phyloP scores from a whole-genome alignment of 2,888 invertebrate genomes.

The Drosophila birchii region DNA sequence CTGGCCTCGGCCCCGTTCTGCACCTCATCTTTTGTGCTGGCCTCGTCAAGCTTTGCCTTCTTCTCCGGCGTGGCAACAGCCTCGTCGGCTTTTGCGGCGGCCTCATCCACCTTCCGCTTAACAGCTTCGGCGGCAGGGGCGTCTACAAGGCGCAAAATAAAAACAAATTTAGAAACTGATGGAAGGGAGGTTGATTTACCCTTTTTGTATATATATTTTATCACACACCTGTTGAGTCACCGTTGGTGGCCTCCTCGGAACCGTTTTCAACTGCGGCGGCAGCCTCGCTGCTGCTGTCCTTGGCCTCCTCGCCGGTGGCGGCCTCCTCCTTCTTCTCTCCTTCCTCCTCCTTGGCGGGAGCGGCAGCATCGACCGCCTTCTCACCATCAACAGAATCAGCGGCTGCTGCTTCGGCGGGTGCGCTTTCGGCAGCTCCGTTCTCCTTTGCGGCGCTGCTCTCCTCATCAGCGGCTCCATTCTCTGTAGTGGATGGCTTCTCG shows the following conservation, averaged over 20 bases:
- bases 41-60: conserved; percentile 85
- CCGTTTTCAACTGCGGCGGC: conserved; percentile 74
- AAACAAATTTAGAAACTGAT: conserved; percentile 22
- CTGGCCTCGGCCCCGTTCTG: conserved; percentile 84
- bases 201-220: not conserved
- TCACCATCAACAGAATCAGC: conserved; percentile 78
- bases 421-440: conserved; percentile 70
- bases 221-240: conserved; percentile 83
- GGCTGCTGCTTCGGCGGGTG: conserved; percentile 43
- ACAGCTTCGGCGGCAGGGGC: conserved; percentile 84
- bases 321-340: conserved; percentile 56
- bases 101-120: conserved; percentile 84
- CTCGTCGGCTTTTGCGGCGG: conserved; percentile 81
- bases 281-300: conserved; percentile 75
- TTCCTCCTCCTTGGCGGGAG: conserved; percentile 59
- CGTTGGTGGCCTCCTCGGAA: conserved; percentile 81
- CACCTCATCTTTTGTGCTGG: conserved; percentile 83
- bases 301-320: conserved; percentile 64
- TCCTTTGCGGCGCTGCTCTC: conserved; percentile 69
- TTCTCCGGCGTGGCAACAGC: conserved; percentile 84
- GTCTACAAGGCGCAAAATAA: conserved; percentile 56
- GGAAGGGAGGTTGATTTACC: not conserved
- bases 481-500: conserved; percentile 77
- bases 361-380: conserved; percentile 61
- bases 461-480: conserved; percentile 80